Conservation (phyloP, 2,888 invertebrate genomes). For the Ligdia adustata region DNA sequence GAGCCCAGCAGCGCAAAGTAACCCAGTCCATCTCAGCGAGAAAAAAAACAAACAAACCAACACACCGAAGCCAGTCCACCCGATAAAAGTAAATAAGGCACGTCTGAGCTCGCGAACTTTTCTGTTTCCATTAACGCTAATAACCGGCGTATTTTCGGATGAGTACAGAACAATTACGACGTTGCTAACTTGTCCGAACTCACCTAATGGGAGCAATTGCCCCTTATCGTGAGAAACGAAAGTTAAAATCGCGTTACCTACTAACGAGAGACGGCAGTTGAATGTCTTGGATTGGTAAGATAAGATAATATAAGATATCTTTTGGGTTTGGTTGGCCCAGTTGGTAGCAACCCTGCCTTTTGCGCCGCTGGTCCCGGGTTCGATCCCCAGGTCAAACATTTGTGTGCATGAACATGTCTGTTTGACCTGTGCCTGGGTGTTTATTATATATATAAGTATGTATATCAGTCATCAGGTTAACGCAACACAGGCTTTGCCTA, state of each 20-base stretch:
- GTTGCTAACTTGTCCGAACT: constrained; percentile 32
- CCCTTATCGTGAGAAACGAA: constrained; percentile 32
- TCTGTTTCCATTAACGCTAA: constrained; percentile 25
- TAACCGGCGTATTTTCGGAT: constrained; percentile 24
- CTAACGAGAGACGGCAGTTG: constrained; percentile 33
- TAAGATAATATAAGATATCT: too few relatives aligned
- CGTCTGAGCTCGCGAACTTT: constrained; percentile 18
- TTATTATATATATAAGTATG: too few relatives aligned
- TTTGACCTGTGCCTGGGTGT: too few relatives aligned
- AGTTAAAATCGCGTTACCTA: constrained; percentile 39
- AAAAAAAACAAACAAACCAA: background rate
- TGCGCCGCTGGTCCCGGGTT: too few relatives aligned
- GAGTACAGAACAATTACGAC: constrained; percentile 29
- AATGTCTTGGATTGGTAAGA: constrained; percentile 5
- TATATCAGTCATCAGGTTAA: too few relatives aligned
- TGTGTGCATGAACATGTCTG: too few relatives aligned
- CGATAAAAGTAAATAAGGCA: constrained; percentile 16
- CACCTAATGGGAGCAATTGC: constrained; percentile 37
- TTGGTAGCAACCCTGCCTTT: too few relatives aligned
- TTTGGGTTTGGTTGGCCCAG: too few relatives aligned
- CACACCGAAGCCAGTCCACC: background rate
- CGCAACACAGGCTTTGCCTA: too few relatives aligned
- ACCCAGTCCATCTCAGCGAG: too few relatives aligned
- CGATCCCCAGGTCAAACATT: too few relatives aligned
- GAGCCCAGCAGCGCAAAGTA: too few relatives aligned